Evolutionary conservation across 2,113 vertebrate genomes (phyloP), one percentile per base, ranked within the genome.

Genomic region (Todiramphus chloris): DNA sequence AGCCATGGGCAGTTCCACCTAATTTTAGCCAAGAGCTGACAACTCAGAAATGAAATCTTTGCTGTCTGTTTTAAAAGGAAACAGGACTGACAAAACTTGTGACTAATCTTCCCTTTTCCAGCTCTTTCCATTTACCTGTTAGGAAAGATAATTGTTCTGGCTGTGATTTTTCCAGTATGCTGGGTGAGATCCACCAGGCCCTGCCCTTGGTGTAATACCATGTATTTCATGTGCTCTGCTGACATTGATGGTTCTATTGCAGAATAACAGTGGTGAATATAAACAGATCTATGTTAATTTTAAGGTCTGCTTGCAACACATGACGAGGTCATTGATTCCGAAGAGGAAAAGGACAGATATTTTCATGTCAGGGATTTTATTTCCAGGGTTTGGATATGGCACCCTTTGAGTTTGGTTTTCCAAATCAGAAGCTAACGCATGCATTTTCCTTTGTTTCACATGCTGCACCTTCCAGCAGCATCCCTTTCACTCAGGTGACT

Each of bases 211-310:
- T 88, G 9, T 37, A 78, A 51, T 72, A 21, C 41, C 3, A 0
- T 33, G 25, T 44, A 11, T 91, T 92, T 75, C 17, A 16, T 78
- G 46, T 81, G 68, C 76, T 91, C 10, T 82, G 66, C 48, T 90
- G 76, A 43, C 76, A 76, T 28, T 87, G 89, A 83, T 88, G 68
- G n/a, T 55, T 66, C 59, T 78, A 6, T 62, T 89, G 33, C 20
- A 81, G 14, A 87, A 96, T 16, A 56, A 51, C 56, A 60, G 83
- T 18, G 39, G 24, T 72, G 85, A 90, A 87, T 92, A 93, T 84
- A 92, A 96, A 95, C 66, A 81, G 83, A 87, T 94, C 85, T 90
- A 46, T 95, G 83, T 83, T 94, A 75, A 94, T 96, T 90, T 96
- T 90, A 76, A 91, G 23, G 83, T 84, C 90, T 83, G 56, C 41